Conservation (phyloP, 2,113 vertebrate genomes). For the Rhegmatorhina hoffmannsi region DNA sequence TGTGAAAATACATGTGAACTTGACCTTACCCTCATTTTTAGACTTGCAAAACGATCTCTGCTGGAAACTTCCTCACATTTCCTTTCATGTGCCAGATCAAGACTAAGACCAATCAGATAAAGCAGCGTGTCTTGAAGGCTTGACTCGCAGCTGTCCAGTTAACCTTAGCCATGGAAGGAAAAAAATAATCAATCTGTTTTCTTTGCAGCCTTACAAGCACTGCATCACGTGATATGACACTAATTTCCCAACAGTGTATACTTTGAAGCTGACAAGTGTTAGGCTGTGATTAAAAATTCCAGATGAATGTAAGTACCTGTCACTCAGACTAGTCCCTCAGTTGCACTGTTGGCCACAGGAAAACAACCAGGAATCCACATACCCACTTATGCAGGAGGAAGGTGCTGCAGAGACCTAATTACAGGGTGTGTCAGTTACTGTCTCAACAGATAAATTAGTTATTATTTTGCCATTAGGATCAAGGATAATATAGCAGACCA, state of each 20-base stretch:
- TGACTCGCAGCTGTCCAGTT: slow-evolving; percentile 45
- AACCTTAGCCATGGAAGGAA: not conserved
- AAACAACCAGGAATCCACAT: not conserved
- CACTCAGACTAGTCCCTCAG: not conserved
- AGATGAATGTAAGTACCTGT: not conserved
- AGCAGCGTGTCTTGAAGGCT: slow-evolving; percentile 30
- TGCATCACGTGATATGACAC: not conserved
- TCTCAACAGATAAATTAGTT: not conserved
- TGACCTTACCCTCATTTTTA: slow-evolving; percentile 55
- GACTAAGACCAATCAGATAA: slow-evolving; percentile 53
- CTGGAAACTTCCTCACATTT: slow-evolving; percentile 32
- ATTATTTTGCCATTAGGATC: not conserved
- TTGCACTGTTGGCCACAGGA: not conserved
- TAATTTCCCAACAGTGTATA: not conserved
- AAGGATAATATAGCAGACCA: not conserved
- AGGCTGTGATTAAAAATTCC: not conserved
- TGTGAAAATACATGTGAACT: slow-evolving; percentile 15
- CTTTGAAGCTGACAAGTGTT: not conserved
- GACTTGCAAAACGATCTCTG: slow-evolving; percentile 50
- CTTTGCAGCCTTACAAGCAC: not conserved
- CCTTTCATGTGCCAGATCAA: slow-evolving; percentile 56
- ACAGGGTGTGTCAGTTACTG: not conserved
- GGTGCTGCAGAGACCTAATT: not conserved
- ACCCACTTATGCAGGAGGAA: not conserved
- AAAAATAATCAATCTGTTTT: not conserved